phyloP scores from a whole-genome alignment of 23 tunicate species.

The Phallusia fumigata region DNA sequence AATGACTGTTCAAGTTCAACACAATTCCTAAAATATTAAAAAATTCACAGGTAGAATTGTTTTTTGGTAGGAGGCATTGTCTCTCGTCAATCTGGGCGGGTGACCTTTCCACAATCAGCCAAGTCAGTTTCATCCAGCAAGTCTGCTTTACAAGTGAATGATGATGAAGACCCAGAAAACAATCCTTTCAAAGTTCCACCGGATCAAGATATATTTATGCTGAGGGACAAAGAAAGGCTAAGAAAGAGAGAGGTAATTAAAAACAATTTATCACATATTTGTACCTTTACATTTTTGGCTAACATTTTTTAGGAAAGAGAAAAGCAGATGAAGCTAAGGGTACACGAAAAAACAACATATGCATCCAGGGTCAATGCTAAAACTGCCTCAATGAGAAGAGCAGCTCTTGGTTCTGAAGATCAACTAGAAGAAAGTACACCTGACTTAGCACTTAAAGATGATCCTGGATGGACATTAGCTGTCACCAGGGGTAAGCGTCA shows the following conservation, averaged over 20 bases:
- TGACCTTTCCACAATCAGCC: constrained; percentile 80
- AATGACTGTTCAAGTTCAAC: too few relatives aligned
- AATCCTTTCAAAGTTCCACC: constrained; percentile 91
- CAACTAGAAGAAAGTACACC: constrained; percentile 31
- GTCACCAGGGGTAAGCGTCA: constrained; percentile 76
- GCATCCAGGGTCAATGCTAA: constrained; percentile 76
- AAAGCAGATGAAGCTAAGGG: constrained; percentile 45
- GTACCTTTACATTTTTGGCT: too few relatives aligned
- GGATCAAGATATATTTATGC: constrained; percentile 92
- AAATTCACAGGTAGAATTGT: too few relatives aligned
- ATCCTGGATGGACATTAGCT: constrained; percentile 84
- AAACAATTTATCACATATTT: background rate
- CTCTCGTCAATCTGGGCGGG: constrained; percentile 79
- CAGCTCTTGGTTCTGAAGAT: constrained; percentile 59
- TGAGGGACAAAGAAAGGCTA: constrained; percentile 85
- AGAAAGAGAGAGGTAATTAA: constrained; percentile 67
- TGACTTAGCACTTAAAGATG: constrained; percentile 69
- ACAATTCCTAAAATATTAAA: too few relatives aligned
- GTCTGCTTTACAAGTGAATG: constrained; percentile 18
- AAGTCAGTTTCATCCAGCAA: constrained; percentile 69
- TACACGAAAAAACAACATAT: constrained; percentile 86
- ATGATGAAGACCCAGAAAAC: constrained; percentile 37
- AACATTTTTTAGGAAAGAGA: constrained; percentile 58
- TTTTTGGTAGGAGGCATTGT: constrained; percentile 37
- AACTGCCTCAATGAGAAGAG: constrained; percentile 83